Evolutionary conservation across 2,113 vertebrate genomes (phyloP).

Genomic region (Xyrauchen texanus): DNA sequence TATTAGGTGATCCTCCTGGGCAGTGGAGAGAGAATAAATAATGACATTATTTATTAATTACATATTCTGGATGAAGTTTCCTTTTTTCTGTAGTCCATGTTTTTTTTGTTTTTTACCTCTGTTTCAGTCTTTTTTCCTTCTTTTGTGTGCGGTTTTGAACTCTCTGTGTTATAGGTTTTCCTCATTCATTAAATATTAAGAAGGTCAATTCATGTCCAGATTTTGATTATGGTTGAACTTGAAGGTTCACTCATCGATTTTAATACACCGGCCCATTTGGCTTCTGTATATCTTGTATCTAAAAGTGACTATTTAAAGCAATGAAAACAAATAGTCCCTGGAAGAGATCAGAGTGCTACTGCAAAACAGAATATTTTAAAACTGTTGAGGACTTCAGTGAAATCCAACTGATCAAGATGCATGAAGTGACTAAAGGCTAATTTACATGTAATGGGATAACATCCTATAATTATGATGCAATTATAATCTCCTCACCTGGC

Average conservation of each 20-base stretch:
- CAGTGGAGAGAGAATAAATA: too few species aligned
- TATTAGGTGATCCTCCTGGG: too few species aligned
- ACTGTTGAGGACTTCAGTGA: too few species aligned
- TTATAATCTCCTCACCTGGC: too few species aligned
- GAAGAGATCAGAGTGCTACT: too few species aligned
- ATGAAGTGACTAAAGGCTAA: too few species aligned
- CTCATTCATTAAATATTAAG: constrained; percentile 53
- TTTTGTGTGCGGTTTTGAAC: constrained; percentile 2
- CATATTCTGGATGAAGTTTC: constrained; percentile 55
- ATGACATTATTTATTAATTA: constrained; percentile 55
- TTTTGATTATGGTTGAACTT: constrained; percentile 41
- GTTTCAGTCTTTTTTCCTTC: not conserved
- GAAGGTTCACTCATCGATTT: constrained; percentile 22
- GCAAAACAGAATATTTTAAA: too few species aligned
- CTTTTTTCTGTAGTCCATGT: constrained; percentile 11
- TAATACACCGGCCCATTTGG: not conserved
- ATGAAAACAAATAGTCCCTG: not conserved
- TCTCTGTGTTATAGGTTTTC: constrained; percentile 30
- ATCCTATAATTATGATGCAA: too few species aligned
- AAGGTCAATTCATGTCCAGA: constrained; percentile 31
- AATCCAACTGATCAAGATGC: too few species aligned
- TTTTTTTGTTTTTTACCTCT: not conserved
- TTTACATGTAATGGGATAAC: too few species aligned
- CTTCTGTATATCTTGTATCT: constrained; percentile 28
- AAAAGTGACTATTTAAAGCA: not conserved